Evolutionary conservation across 2,113 vertebrate species (phyloP), one percentile per base, ranked within the genome.

Genomic region (Mionectes macconnelli): DNA sequence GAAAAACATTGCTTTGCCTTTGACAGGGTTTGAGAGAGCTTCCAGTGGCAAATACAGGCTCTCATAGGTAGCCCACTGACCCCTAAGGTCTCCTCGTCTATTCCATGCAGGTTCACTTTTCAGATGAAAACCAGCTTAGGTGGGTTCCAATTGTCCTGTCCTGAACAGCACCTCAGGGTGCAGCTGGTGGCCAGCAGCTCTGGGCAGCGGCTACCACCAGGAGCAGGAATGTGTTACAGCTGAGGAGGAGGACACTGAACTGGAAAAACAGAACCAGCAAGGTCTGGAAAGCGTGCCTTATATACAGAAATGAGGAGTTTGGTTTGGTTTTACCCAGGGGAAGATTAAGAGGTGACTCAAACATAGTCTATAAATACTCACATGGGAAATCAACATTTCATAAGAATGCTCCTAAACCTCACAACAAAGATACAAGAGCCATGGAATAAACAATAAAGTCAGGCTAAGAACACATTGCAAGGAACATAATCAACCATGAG

Each of bases 321-420:
- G 50, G 69, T 84, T 86, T 92, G 72, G 50, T 85, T 86, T 90
- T 84, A 84, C 44, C 22, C 47, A 56, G 91, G 92, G 35, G 24
- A 92, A 92, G 76, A 83, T 92, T 92, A 93, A 33, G 88, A 86
- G 83, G 88, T 96, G 72, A 90, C 83, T 90, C 83, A 92, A 80
- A 62, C 69, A 53, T 3, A 21, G 37, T 59, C 79, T 93, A 66
- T 90, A 93, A 95, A 89, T 89, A 94, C 59, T 84, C 59, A 37
- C 39, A 50, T 42, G 83, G 90, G 84, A 94, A 97, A 86, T 92
- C 76, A 93, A 27, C 55, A 63, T 90, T 92, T 93, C 39, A 47
- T 49, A 72, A 75, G 33, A 67, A 59, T 47, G 77, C 31, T 94
- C 28, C 91, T 52, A 50, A 93, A 89, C 37, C 47, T 91, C 80